Base-by-base conservation (phyloP, 2,888 invertebrate species). In the Steinernema carpocapsae region DNA sequence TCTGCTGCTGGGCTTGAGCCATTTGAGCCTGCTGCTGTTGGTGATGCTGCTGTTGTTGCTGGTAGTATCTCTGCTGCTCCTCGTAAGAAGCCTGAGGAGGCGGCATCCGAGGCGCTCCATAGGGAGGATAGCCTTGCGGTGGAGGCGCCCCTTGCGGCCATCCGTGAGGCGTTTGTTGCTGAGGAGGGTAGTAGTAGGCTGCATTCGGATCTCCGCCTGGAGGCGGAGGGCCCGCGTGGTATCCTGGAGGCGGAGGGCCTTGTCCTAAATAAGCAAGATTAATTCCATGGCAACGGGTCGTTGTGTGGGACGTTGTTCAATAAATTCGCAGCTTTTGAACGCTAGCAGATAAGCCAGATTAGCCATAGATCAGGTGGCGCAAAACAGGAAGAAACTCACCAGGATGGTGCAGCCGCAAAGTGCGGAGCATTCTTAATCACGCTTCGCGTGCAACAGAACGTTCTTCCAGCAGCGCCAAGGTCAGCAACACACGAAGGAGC, bases 51-150 rank as follows among this genome's bases (percentile, higher is more conserved):
- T 52, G 52, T 10, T 52, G 52, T 52, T 52, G 52, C 29, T 64
- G 64, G 29, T 64, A 64, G 37, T 32, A 64, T 64, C 64, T 29
- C 37, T 64, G 64, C 32, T 64, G 64, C 14, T 64, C 64, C 14
- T 64, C 64, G 37, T 32, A 64, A 7, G 64, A 48, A 17, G 17
- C 6, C 32, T 64, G 64, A 4, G 64, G 64, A 7, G 64, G 64
- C 2, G 64, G 64, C 64, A 64, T 64, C 17, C 64, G 64, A 6
- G 64, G 64, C 2, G 64, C 64, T 12, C 64, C 64, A 17, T 64
- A 64, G 32, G 64, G 64, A 32, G 64, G 64, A 32, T 64, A 64
- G 14, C 64, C 64, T 29, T 64, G 64, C 2, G 64, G 64, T 10
- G 64, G 64, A 24, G 32, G 29, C 4, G 4, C 37, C 32, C 64